These are phyloP conservation scores for Cyclopterus lumpus DNA, from an alignment of 2,797 vertebrate species.

Conservation along the genomic window DNA sequence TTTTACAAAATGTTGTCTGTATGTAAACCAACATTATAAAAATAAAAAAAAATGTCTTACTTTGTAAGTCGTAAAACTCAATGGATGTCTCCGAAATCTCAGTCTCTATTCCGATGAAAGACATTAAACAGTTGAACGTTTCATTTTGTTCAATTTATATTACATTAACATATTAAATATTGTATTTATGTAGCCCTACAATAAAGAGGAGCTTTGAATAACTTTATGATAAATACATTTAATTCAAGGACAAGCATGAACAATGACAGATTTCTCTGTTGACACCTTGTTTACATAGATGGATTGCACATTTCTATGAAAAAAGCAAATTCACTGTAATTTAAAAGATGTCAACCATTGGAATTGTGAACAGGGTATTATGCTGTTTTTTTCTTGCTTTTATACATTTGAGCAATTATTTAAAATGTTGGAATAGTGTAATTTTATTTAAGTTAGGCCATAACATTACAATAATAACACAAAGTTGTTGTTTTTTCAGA, in stretches of 20 bases:
- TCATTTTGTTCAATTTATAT: neutral
- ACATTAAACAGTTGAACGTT: neutral
- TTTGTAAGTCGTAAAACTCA: neutral
- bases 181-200: neutral
- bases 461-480: neutral
- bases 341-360: neutral
- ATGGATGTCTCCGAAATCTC: neutral
- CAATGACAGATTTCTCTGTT: neutral
- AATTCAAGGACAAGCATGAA: neutral
- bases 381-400: neutral
- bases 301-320: neutral
- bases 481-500: neutral
- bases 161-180: neutral
- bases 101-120: neutral
- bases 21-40: neutral
- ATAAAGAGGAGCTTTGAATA: neutral
- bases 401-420: neutral
- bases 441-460: neutral
- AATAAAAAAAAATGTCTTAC: slow-evolving; percentile 1
- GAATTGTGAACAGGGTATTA: neutral
- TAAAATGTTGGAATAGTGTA: neutral
- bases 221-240: neutral
- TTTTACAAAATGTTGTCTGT: neutral
- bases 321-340: neutral
- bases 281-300: neutral